Conservation (phyloP, 2,888 invertebrate species). For the Lucinisca nassula region DNA sequence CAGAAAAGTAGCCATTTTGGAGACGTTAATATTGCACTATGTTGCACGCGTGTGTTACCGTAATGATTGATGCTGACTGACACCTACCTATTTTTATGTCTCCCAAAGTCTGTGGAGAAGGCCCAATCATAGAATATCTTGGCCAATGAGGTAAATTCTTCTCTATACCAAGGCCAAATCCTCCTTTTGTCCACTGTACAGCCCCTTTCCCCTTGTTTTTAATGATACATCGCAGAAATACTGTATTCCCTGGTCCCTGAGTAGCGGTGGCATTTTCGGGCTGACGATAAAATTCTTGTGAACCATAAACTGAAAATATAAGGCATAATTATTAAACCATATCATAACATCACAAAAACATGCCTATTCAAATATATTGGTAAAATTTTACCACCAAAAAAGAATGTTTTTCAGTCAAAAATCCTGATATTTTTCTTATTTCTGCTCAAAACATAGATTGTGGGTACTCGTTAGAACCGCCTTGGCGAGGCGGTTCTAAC, state of each 20-base stretch:
- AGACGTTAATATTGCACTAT: too few relatives aligned
- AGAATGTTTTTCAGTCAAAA: too few relatives aligned
- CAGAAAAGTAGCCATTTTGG: too few relatives aligned
- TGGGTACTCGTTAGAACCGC: too few relatives aligned
- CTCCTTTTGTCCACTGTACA: constrained; percentile 99
- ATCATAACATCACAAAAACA: too few relatives aligned
- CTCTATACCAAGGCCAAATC: constrained; percentile 95
- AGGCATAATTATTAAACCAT: not conserved
- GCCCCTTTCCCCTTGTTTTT: constrained; percentile 94
- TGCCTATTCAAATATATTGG: too few relatives aligned
- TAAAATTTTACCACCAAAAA: too few relatives aligned
- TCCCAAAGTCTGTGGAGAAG: constrained; percentile 88
- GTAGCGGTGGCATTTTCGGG: constrained; percentile 97
- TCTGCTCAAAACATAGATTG: too few relatives aligned
- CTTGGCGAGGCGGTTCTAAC: too few relatives aligned
- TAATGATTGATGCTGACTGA: too few relatives aligned
- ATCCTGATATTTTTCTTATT: too few relatives aligned
- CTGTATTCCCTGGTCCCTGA: constrained; percentile 92
- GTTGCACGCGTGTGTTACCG: too few relatives aligned
- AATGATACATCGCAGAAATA: constrained; percentile 97
- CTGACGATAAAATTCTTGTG: constrained; percentile 97
- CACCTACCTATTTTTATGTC: constrained; percentile 57
- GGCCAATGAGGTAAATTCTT: constrained; percentile 97
- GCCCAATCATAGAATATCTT: constrained; percentile 97
- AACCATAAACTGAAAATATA: constrained; percentile 83